phyloP scores from a whole-genome alignment of 2,888 invertebrate species.

The Thera obeliscata region DNA sequence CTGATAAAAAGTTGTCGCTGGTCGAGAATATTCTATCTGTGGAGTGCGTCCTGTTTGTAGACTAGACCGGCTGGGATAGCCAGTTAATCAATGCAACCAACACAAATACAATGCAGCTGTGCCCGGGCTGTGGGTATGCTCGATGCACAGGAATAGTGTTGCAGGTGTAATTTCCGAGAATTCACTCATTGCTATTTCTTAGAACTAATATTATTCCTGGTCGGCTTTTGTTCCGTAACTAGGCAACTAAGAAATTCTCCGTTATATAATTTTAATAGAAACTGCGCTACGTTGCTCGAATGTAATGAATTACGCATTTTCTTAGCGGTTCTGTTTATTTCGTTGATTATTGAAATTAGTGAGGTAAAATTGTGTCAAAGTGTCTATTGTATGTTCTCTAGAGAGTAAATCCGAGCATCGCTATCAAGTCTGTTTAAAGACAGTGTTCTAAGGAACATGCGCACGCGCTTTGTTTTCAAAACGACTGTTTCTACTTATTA shows the following conservation, averaged over 20 bases:
- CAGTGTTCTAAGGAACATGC: constrained; percentile 56
- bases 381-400: not conserved
- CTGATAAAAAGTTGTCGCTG: constrained; percentile 25
- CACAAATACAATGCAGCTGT: constrained; percentile 24
- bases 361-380: not conserved
- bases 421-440: constrained; percentile 51
- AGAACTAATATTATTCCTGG: constrained; percentile 25
- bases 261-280: constrained; percentile 31
- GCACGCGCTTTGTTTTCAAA: constrained; percentile 68
- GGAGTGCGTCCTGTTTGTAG: constrained; percentile 14
- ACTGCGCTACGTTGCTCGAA: constrained; percentile 11
- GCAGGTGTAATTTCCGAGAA: constrained; percentile 40
- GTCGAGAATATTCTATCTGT: constrained; percentile 20
- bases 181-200: constrained; percentile 34
- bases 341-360: not conserved
- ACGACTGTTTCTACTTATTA: constrained; percentile 63
- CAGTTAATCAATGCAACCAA: constrained; percentile 18
- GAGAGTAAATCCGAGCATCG: not conserved
- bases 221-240: constrained; percentile 29
- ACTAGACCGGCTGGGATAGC: constrained; percentile 15
- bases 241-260: constrained; percentile 30
- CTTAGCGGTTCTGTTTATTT: not conserved
- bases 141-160: constrained; percentile 23
- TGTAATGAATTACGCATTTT: constrained; percentile 9
- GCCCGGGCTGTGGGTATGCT: constrained; percentile 13